Evolutionary conservation across 2,797 vertebrate species (phyloP), one percentile per base, ranked within the genome.

Genomic region (Anguilla pacifica): DNA sequence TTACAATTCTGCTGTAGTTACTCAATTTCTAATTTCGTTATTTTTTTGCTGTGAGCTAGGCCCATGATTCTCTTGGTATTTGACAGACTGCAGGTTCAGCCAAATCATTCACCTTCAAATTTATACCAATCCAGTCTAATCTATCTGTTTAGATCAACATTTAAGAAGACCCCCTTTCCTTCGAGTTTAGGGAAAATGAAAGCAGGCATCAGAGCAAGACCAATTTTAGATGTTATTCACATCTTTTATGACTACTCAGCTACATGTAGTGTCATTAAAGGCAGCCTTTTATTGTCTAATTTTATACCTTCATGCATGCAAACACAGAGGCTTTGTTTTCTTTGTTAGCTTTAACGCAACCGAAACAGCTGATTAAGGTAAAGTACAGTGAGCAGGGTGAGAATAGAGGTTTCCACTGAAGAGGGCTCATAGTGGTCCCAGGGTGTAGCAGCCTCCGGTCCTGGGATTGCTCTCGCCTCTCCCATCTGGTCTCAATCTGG

Each of bases 401-500:
- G 19, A n/a, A n/a, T 1, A 39, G 74, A 1, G 28, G 13, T 39
- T 22, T 79, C 74, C 74, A 46, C 31, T 79, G 35, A 79, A 9
- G 39, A 39, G 74, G 31, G 35, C 2, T 79, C 1, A 39, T 17
- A 43, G 3, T 5, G 15, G 35, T 43, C 79, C 43, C 46, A 51
- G 79, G 79, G 79, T n/a, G 0, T n/a, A 46, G 46, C 46, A 49
- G 79, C 22, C 79, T 82, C 43, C 43, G 43, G 79, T 51, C 39
- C 39, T 22, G 79, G 79, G 43, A 74, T 39, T 2, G 31, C 72
- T 39, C 28, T 13, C 79, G 11, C 10, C 43, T 22, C 43, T 46
- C 74, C 35, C 79, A 82, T 46, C 79, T 82, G 79, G 79, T 51
- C 46, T 51, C 79, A 82, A 82, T 82, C 79, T 82, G 79, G 46